Evolutionary conservation across 2,113 vertebrate genomes (phyloP).

Genomic region (Hylia prasina): DNA sequence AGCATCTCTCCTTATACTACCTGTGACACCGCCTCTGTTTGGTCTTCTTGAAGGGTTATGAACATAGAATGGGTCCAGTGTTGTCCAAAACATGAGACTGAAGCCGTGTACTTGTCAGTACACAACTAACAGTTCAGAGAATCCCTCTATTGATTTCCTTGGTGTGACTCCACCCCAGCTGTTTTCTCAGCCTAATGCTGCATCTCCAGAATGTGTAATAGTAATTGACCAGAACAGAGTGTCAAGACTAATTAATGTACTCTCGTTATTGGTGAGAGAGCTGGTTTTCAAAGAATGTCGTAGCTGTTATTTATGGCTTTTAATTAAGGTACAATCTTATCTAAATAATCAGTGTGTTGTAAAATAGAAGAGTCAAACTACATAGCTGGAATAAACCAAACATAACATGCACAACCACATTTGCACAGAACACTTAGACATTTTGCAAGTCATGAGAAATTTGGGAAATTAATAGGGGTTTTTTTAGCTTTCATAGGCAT

Average conservation of each 20-base stretch:
- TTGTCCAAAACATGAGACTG: neutral
- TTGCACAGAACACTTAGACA: slow-evolving; percentile 1
- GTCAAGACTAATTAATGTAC: slow-evolving; percentile 58
- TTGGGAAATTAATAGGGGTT: slow-evolving; percentile 55
- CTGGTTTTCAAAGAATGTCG: slow-evolving; percentile 16
- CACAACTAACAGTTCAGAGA: neutral
- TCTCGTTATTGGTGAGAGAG: neutral
- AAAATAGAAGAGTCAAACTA: slow-evolving; percentile 6
- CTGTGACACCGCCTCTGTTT: neutral
- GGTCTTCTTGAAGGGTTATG: neutral
- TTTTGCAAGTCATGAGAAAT: slow-evolving; percentile 68
- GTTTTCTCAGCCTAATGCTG: slow-evolving; percentile 8
- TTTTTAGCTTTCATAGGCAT: slow-evolving; percentile 59
- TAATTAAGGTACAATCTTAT: slow-evolving; percentile 53
- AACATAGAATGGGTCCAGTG: neutral
- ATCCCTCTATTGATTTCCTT: neutral
- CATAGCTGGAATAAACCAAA: neutral
- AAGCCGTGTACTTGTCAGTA: neutral
- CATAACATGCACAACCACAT: slow-evolving; percentile 10
- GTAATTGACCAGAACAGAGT: slow-evolving; percentile 40
- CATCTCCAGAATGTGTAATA: slow-evolving; percentile 31
- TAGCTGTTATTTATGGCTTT: slow-evolving; percentile 43
- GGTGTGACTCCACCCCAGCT: slow-evolving; percentile 23
- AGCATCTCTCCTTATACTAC: neutral
- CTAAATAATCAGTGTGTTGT: slow-evolving; percentile 41